Base-by-base conservation (phyloP, 1,140 invertebrate species). In the Calosoma granatense region DNA sequence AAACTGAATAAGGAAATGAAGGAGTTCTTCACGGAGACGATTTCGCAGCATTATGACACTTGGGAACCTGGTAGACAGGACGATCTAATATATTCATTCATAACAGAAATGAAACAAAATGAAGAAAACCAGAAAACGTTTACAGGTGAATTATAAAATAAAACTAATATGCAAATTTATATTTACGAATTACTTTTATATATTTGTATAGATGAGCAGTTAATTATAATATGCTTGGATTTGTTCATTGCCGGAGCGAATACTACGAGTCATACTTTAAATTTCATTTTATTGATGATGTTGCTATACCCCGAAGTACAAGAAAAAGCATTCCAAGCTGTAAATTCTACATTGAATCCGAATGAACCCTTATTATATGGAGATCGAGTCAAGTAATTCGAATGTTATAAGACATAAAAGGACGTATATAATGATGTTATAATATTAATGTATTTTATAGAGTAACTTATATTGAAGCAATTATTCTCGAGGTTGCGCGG, bases 21-120 rank as follows among this genome's bases (percentile, higher is more conserved):
- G 54, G 58, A 63, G 0, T 75, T 84, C 39, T 68, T 85, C 15
- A 75, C 76, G 76, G 71, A 78, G 54, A 76, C 73, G 12, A 85
- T 88, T 22, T 65, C 74, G 1, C 78, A 83, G 19, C 86, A 88
- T 59, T 76, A 79, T 51, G 63, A 66, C 23, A 74, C 68, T 1
- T 77, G 81, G 47, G 65, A 74, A n/a, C 53, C 76, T 22, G 68
- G 71, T 22, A 71, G 70, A 22, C 76, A 76, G 22, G 69, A 76
- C 15, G 88, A 92, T 65, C 80, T 91, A 22, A 87, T 93, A 43
- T 88, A 89, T 64, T 79, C 83, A 26, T 92, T 85, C 66, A 73
- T 93, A 2, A 72, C 79, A 36, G 81, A 89, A 74, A 85, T 89
- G 76, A 68, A 70, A 12, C 70, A 72, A 57, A 65, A 64, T 1